Base-by-base conservation (phyloP, 2,113 vertebrate genomes). In the Saccopteryx bilineata region DNA sequence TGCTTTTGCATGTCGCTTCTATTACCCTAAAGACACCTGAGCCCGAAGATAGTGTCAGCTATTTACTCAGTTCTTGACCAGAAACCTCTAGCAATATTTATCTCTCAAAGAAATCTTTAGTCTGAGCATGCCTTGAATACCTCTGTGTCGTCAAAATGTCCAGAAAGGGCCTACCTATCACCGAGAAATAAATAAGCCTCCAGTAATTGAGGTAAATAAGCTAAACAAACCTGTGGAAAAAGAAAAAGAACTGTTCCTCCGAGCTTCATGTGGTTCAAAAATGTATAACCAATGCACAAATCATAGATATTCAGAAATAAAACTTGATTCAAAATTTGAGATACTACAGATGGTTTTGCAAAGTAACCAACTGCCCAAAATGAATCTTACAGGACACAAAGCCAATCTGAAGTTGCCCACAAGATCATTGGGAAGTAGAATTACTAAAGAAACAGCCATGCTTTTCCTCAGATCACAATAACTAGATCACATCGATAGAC, bases 61-160 rank as follows among this genome's bases (percentile, higher is more conserved):
- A 9, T 78, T 79, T 72, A 85, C 15, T 90, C 54, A 14, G 26
- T 71, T 52, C 82, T 86, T 93, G 56, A 76, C 52, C 31, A 82
- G 39, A 92, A 88, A 60, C 23, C 9, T 89, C 69, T 60, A 93
- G 65, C 19, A 81, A 68, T 58, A 79, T 79, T 39, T 69, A 83
- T 83, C 86, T 94, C 54, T 94, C 39, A 95, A 93, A 95, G n/a
- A 83, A 90, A 94, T 66, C 31, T 95, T 81, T 50, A 56, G 48
- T 86, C 58, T 81, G 71, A 54, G 39, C 23, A 92, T 52, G 9
- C 4, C 39, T 75, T 80, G 60, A 52, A 74, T 11, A 91, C 6
- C 33, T 91, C 52, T 50, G 4, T 9, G 52, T 60, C 9, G 24
- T 50, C 76, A 72, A 68, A 26, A 66, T 80, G 15, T 1, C 69